Evolutionary conservation across 2,888 invertebrate species (phyloP), one percentile per base, ranked within the genome.

Genomic region (Esperia sulphurella): DNA sequence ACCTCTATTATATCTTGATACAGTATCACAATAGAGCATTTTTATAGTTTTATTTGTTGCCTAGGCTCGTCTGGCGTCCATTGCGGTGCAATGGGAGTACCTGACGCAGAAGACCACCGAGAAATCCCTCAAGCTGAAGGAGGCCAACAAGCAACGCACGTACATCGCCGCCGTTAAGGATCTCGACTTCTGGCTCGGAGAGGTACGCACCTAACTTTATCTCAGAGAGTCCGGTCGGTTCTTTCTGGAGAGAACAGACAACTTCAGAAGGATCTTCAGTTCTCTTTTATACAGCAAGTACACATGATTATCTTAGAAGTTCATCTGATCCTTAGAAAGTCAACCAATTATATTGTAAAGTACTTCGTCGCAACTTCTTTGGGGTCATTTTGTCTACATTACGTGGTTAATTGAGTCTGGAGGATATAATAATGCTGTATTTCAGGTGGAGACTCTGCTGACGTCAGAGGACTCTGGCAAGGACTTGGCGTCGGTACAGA

Each of bases 111-210:
- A 99, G 89, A 98, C 98, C 0, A 97, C 97, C 0, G 99, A 99
- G 86, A 99, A 99, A 87, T 98, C 98, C 1, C 92, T 98, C 71
- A 98, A 98, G 79, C 91, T 99, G 68, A 99, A 99, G 85, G 99
- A 99, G 83, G 99, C 99, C 45, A 99, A 99, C 88, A 97, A 98
- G 76, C 99, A 99, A 80, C 94, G 99, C 58, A 98, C 98, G 0
- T 99, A 99, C 91, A 99, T 99, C 85, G 99, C 99, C 51, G 99
- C 98, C 35, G 98, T 99, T 55, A 99, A 99, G 87, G 99, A 99
- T 89, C 93, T 99, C 59, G 99, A 99, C 90, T 99, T 99, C 91
- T 99, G 99, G 99, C 93, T 99, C 49, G 99, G 99, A 65, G 99
- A 99, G 92, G 86, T 83, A n/a, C 35, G 35, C 9, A 9, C 31